Conservation (phyloP, 2,888 invertebrate species). For the Glaucopsyche alexis region DNA sequence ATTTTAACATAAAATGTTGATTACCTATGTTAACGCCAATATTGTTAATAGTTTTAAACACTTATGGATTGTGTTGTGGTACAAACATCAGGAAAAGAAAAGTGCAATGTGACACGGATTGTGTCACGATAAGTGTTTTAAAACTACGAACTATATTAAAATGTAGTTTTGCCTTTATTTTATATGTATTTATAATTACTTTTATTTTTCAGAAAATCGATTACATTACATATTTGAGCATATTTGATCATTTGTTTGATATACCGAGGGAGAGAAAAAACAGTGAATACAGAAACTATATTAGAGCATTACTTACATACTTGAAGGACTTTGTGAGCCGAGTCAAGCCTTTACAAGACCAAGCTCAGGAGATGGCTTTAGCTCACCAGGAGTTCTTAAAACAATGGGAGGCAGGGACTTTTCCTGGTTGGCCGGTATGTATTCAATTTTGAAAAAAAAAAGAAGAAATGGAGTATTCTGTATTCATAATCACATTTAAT, state of each 20-base stretch:
- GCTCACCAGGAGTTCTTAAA: conserved; percentile 89
- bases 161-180: no score
- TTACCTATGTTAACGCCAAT: no score
- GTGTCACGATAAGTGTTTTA: no score
- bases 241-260: conserved; percentile 97
- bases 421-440: conserved; percentile 95
- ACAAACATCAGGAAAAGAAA: no score
- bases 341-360: conserved; percentile 91
- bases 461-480: no score
- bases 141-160: no score
- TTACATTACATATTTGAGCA: conserved; percentile 95
- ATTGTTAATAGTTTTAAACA: no score
- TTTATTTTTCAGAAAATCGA: conserved; percentile 87
- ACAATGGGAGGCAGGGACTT: conserved; percentile 93
- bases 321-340: conserved; percentile 89
- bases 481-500: no score
- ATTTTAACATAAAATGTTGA: no score
- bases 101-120: no score
- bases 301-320: conserved; percentile 91
- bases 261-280: conserved; percentile 95
- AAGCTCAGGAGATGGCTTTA: conserved; percentile 87
- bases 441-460: conserved; percentile 7
- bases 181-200: neutral
- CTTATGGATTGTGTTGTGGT: no score
- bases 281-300: conserved; percentile 91